These are phyloP conservation scores for Notiomystis cincta DNA, from an alignment of 2,113 vertebrate genomes.

Conservation along the genomic window DNA sequence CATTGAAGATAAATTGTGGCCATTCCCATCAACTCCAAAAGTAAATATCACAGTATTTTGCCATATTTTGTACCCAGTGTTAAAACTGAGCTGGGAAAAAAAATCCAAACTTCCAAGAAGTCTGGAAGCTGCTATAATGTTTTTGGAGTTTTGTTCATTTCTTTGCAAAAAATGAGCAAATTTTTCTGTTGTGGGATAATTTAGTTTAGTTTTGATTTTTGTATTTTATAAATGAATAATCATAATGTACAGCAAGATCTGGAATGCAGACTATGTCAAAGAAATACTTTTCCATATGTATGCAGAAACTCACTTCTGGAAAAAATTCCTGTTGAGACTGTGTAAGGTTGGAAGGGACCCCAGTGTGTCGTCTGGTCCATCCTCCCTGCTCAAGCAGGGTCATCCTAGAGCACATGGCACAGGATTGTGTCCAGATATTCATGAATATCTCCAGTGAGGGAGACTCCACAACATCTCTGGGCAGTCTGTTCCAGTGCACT, in stretches of 20 bases:
- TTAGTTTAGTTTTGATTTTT: background rate
- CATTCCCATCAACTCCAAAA: background rate
- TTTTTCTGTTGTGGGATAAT: background rate
- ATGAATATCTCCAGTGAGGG: background rate
- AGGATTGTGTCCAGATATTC: background rate
- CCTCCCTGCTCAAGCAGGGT: background rate
- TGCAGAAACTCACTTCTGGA: background rate
- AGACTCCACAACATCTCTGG: background rate
- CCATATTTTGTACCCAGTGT: background rate
- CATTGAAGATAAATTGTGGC: background rate
- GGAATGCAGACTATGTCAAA: background rate
- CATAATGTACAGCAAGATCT: background rate
- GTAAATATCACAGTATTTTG: background rate
- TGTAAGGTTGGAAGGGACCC: accelerated
- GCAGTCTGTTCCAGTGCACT: background rate
- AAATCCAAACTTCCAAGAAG: background rate
- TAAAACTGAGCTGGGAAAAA: background rate
- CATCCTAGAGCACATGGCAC: background rate
- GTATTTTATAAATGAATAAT: background rate
- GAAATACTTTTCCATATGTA: background rate
- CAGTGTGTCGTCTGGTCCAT: too few relatives aligned
- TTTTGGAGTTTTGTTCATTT: accelerated
- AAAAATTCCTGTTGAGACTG: background rate
- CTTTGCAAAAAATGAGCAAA: background rate
- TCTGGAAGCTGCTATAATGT: background rate